phyloP scores from a whole-genome alignment of 1,140 invertebrate genomes.

The Caenorhabditis latens region DNA sequence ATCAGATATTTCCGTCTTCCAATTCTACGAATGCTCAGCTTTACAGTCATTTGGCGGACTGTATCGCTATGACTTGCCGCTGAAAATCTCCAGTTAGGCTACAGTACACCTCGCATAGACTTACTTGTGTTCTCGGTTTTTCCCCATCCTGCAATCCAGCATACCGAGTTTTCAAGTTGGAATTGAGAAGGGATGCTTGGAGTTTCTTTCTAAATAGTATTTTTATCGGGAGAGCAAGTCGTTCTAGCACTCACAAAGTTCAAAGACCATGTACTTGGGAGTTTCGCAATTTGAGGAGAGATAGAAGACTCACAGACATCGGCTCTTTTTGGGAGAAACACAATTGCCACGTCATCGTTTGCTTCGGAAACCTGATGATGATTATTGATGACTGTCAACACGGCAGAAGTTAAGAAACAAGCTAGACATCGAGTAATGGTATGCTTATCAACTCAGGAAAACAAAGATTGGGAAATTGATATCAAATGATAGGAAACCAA shows the following conservation, averaged over 20 bases:
- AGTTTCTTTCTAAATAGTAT: not conserved
- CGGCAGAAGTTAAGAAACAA: no score
- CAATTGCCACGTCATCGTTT: constrained; percentile 21
- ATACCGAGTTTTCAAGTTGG: constrained; percentile 5
- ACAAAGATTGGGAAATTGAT: no score
- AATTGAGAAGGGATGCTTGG: not conserved
- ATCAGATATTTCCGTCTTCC: constrained; percentile 25
- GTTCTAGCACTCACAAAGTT: not conserved
- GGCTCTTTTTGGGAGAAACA: constrained; percentile 7
- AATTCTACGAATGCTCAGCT: constrained; percentile 2
- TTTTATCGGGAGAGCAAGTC: not conserved
- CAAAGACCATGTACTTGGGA: not conserved
- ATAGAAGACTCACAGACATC: not conserved
- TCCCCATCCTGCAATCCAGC: constrained; percentile 18
- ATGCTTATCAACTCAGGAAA: no score
- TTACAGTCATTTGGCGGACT: constrained; percentile 20
- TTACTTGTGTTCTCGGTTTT: constrained; percentile 31
- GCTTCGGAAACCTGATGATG: constrained; percentile 10
- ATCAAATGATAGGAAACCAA: no score
- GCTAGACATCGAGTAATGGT: no score
- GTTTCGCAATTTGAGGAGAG: constrained; percentile 23
- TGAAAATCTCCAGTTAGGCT: not conserved
- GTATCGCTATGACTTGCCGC: not conserved
- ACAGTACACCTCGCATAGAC: no score
- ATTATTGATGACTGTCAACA: no score